Evolutionary conservation across 2,888 invertebrate genomes (phyloP), one percentile per base, ranked within the genome.

Genomic region (Tipula lateralis): DNA sequence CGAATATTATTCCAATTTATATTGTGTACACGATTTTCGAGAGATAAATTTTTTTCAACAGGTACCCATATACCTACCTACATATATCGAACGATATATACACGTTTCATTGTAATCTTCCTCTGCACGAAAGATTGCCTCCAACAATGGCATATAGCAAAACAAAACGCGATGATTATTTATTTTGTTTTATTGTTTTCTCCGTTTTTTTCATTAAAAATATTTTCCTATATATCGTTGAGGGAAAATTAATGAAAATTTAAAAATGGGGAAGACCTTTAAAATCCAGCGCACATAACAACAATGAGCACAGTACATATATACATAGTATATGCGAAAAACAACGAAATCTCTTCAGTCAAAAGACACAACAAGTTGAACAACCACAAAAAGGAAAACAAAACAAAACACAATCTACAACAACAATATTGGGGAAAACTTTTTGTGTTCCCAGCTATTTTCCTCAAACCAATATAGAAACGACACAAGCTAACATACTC

Each of bases 241-340:
- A 50, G 16, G 44, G 44, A 50, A 50, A 50, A 50, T 16, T 50
- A 66, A 66, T 66, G 24, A 66, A 66, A 66, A 66, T 7, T 19
- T 66, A 66, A 66, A 66, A 66, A 66, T 66, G 24, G 24, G n/a
- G 66, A 66, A 66, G 66, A 66, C 66, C 66, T 66, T 66, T 66
- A 66, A 66, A 66, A 24, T 24, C 66, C 24, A 66, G 66, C 66
- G n/a, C n/a, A n/a, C n/a, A n/a, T n/a, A 66, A 66, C 66, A 24
- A 24, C 19, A 19, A 24, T 50, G 66, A 39, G 39, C 39, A 39
- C n/a, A n/a, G n/a, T n/a, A n/a, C n/a, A n/a, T n/a, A n/a, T n/a
- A n/a, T n/a, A n/a, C n/a, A n/a, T 66, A 9, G 66, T 66, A n/a
- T n/a, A 66, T 66, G 66, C 66, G 16, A 19, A 19, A 66, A 66